phyloP scores from a whole-genome alignment of 2,113 vertebrate genomes.

The Vulpes ferrilata region DNA sequence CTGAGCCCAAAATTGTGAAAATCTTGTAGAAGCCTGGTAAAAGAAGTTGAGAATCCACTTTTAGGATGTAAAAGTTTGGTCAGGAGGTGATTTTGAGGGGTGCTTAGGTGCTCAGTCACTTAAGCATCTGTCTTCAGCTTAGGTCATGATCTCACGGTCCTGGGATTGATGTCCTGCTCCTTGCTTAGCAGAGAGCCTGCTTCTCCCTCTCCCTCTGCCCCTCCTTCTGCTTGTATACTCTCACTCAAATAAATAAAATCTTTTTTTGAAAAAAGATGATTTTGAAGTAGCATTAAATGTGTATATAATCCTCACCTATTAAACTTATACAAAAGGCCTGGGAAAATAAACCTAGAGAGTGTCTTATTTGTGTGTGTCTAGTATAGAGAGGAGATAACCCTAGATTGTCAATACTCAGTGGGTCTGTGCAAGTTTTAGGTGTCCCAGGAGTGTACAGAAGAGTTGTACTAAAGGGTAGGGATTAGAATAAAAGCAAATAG shows the following conservation, averaged over 20 bases:
- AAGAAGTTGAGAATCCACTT: conserved; percentile 20
- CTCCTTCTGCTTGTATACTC: too few relatives aligned
- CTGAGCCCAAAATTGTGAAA: neutral
- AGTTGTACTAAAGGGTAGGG: neutral
- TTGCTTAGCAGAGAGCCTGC: too few relatives aligned
- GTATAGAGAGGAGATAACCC: neutral
- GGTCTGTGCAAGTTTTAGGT: neutral
- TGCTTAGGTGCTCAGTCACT: too few relatives aligned
- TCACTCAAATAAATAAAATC: too few relatives aligned
- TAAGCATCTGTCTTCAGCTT: too few relatives aligned
- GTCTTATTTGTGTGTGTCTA: neutral
- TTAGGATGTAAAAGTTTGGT: neutral
- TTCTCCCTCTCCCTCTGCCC: too few relatives aligned
- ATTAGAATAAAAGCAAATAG: neutral
- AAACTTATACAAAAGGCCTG: neutral
- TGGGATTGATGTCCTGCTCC: too few relatives aligned
- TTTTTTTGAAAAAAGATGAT: too few relatives aligned
- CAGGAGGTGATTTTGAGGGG: neutral
- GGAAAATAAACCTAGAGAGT: neutral
- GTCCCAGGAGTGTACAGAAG: neutral
- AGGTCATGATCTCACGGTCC: too few relatives aligned
- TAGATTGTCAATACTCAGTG: neutral
- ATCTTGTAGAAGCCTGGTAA: conserved; percentile 24
- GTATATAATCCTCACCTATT: neutral
- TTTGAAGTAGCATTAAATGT: conserved; percentile 6